phyloP scores from a whole-genome alignment of 2,113 vertebrate genomes.

The Galeopterus variegatus region DNA sequence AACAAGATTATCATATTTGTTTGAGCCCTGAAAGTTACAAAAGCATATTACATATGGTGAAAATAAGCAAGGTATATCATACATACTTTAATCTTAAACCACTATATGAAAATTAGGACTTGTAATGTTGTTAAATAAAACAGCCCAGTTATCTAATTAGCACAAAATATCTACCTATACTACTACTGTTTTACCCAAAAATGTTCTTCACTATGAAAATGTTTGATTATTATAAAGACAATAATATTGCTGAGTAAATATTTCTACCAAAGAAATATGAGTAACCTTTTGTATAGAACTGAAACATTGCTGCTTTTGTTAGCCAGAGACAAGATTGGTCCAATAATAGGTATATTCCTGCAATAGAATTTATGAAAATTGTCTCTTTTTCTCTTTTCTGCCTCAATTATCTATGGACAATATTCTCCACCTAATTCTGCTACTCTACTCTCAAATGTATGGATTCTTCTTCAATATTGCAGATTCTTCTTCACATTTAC shows the following conservation, averaged over 20 bases:
- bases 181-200: neutral
- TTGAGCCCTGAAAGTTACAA: neutral
- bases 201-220: neutral
- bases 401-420: neutral
- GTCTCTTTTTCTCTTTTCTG: neutral
- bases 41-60: neutral
- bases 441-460: neutral
- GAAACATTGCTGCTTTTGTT: neutral
- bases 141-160: neutral
- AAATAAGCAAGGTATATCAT: neutral
- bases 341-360: neutral
- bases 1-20: neutral
- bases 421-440: neutral
- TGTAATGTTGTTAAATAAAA: neutral
- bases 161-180: neutral
- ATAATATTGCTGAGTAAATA: neutral
- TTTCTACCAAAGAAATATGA: constrained; percentile 31
- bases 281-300: neutral
- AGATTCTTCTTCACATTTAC: neutral
- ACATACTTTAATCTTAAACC: neutral
- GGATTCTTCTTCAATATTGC: neutral
- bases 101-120: neutral
- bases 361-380: neutral
- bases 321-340: neutral
- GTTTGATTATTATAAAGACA: neutral